phyloP scores from a whole-genome alignment of 2,113 vertebrate genomes.

The Peromyscus maniculatus region DNA sequence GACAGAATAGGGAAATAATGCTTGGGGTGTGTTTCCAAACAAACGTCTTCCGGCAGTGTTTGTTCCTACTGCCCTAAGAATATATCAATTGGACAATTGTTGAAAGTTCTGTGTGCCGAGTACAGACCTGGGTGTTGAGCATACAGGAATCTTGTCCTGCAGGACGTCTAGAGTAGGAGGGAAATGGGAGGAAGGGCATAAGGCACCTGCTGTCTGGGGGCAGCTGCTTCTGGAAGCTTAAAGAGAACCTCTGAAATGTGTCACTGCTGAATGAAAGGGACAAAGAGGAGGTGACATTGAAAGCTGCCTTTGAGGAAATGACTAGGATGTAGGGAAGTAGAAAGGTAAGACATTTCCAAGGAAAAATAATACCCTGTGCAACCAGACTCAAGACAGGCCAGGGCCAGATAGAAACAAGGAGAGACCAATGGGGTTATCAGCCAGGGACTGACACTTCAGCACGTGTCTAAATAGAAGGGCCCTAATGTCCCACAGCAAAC shows the following conservation, averaged over 20 bases:
- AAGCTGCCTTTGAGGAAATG: background rate
- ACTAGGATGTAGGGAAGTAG: background rate
- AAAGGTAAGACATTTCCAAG: background rate
- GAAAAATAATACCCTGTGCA: no score
- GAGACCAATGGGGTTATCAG: fast-evolving
- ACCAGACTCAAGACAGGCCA: no score
- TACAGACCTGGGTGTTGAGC: background rate
- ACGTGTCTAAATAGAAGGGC: background rate
- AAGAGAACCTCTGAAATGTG: background rate
- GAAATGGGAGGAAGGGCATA: no score
- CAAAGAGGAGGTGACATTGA: background rate
- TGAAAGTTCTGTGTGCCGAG: background rate
- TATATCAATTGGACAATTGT: background rate
- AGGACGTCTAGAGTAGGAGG: background rate
- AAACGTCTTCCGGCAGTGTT: background rate
- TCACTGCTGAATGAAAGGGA: background rate
- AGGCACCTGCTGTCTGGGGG: no score
- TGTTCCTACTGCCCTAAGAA: background rate
- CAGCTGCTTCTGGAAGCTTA: background rate
- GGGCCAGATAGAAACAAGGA: background rate
- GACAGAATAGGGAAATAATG: background rate
- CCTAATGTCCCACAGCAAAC: background rate
- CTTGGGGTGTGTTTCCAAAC: background rate
- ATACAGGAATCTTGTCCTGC: background rate
- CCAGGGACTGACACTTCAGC: background rate